phyloP scores from a whole-genome alignment of 2,888 invertebrate species.

The Dyspetes luteomarginatus region DNA sequence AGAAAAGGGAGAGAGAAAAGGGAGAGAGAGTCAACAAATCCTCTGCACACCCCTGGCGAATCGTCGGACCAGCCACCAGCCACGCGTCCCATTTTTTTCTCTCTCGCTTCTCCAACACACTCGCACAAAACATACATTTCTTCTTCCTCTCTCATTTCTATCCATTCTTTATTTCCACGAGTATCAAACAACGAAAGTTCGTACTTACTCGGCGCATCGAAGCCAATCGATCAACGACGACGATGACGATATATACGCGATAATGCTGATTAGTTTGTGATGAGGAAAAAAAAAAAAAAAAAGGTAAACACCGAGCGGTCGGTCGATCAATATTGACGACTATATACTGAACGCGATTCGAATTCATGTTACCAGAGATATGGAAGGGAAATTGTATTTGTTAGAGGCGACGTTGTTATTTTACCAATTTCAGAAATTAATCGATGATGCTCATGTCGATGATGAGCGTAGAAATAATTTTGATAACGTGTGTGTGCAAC shows the following conservation, averaged over 20 bases:
- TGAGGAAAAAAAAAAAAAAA: constrained; percentile 21
- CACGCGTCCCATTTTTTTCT: constrained; percentile 22
- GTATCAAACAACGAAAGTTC: constrained; percentile 7
- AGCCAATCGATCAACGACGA: constrained; percentile 46
- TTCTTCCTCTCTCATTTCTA: not conserved
- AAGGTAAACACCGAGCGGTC: constrained; percentile 22
- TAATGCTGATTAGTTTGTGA: constrained; percentile 54
- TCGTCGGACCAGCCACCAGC: constrained; percentile 28
- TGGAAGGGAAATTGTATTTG: not conserved
- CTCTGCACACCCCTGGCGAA: constrained; percentile 35
- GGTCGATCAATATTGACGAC: constrained; percentile 41
- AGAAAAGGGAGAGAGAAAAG: too few species aligned
- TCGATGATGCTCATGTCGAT: not conserved
- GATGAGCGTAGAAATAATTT: not conserved
- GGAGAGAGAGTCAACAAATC: constrained; percentile 54
- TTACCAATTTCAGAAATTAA: constrained; percentile 21
- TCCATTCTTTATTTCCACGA: not conserved
- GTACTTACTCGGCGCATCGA: constrained; percentile 1
- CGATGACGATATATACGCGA: constrained; percentile 35
- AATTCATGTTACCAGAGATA: not conserved
- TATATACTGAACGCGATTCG: not conserved
- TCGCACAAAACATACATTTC: too few species aligned
- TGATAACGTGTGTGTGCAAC: not conserved
- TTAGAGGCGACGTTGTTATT: not conserved
- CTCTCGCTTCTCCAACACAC: too few species aligned